Conservation (phyloP, 2,113 vertebrate genomes). For the Myiozetetes cayanensis region DNA sequence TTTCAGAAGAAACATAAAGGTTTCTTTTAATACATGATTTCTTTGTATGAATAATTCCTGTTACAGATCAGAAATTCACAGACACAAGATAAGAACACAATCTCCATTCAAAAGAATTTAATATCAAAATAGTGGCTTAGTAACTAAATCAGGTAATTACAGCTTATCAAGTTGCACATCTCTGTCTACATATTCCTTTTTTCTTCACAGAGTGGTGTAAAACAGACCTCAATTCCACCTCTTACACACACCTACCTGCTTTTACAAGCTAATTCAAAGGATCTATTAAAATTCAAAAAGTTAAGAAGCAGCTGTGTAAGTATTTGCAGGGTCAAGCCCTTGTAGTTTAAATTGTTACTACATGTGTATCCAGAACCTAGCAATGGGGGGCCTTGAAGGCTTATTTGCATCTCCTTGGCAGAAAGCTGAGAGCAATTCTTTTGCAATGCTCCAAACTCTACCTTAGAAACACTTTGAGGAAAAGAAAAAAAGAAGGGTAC, state of each 20-base stretch:
- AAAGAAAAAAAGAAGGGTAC: background rate
- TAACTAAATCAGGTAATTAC: background rate
- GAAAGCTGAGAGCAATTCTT: slow-evolving; percentile 3
- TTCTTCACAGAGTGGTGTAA: background rate
- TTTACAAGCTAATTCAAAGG: slow-evolving; percentile 6
- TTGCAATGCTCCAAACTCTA: background rate
- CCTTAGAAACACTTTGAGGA: background rate
- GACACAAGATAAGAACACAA: background rate
- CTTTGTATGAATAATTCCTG: background rate
- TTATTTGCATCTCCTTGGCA: slow-evolving; percentile 43
- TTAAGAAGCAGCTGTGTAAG: slow-evolving; percentile 47
- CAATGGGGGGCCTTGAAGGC: slow-evolving; percentile 16
- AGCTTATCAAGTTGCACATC: background rate
- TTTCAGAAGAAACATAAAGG: background rate
- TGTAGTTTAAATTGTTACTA: slow-evolving; percentile 51
- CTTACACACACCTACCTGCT: background rate
- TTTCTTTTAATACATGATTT: background rate
- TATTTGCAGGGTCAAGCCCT: slow-evolving; percentile 57
- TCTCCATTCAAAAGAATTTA: background rate
- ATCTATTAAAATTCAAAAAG: slow-evolving; percentile 47
- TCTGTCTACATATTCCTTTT: background rate
- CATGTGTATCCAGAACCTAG: slow-evolving; percentile 46
- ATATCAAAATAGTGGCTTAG: background rate
- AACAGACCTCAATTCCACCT: background rate
- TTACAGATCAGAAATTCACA: background rate